Conservation (phyloP, 2,888 invertebrate genomes). For the Lycaena phlaeas region DNA sequence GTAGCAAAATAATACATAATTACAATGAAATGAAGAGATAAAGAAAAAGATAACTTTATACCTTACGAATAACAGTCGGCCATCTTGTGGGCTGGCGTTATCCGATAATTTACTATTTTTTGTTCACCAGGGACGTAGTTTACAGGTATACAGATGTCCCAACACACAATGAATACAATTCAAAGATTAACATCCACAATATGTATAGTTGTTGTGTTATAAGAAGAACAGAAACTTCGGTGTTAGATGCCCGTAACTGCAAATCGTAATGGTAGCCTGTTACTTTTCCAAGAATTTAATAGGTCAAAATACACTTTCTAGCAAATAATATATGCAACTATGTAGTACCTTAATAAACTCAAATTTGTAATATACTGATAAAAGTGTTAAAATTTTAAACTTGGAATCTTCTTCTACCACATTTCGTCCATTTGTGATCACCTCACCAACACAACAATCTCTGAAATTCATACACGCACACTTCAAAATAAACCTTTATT, state of each 20-base stretch:
- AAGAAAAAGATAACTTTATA: conserved; percentile 51
- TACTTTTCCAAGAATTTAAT: conserved; percentile 33
- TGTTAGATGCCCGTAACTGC: conserved; percentile 45
- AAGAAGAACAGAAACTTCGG: conserved; percentile 33
- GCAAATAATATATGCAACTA: conserved; percentile 10
- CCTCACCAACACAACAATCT: conserved; percentile 59
- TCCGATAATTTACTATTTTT: conserved; percentile 54
- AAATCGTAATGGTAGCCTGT: conserved; percentile 53
- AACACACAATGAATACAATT: conserved; percentile 28
- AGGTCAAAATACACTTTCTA: conserved; percentile 12
- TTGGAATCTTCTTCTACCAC: conserved; percentile 47
- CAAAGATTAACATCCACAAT: conserved; percentile 32
- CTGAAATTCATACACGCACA: conserved; percentile 48
- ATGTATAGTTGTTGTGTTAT: conserved; percentile 31
- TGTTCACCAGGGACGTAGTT: conserved; percentile 40
- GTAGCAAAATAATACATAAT: conserved; percentile 14
- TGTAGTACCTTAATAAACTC: conserved; percentile 34
- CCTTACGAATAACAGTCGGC: conserved; percentile 72
- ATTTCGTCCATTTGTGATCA: conserved; percentile 51
- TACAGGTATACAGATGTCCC: conserved; percentile 31
- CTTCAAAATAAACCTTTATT: conserved; percentile 27
- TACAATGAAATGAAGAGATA: conserved; percentile 23
- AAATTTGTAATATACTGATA: conserved; percentile 25
- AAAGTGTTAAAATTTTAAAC: conserved; percentile 25
- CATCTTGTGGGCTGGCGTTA: conserved; percentile 72